phyloP scores from a whole-genome alignment of 2,888 invertebrate species.

The Tinea semifulvella region DNA sequence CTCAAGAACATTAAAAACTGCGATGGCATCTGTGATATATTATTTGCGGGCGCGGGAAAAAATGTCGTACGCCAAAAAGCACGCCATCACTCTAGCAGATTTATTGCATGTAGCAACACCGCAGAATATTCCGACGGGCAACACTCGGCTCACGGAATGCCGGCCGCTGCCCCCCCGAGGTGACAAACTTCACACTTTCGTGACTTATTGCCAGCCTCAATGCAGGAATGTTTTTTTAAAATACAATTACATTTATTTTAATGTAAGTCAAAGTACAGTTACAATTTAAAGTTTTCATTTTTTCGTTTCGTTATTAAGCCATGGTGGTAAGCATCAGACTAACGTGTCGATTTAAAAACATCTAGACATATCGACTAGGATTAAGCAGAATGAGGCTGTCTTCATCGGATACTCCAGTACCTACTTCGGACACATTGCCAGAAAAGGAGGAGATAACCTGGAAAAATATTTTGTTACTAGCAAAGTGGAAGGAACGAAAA shows the following conservation, averaged over 20 bases:
- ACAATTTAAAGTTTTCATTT: too few relatives aligned
- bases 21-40: conserved; percentile 42
- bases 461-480: too few relatives aligned
- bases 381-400: too few relatives aligned
- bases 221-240: conserved; percentile 5
- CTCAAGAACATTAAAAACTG: too few relatives aligned
- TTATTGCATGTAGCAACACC: conserved; percentile 53
- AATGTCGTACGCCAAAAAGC: conserved; percentile 60
- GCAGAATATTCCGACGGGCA: conserved; percentile 46
- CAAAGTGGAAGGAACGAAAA: too few relatives aligned
- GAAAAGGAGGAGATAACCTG: too few relatives aligned
- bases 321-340: too few relatives aligned
- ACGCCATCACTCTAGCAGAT: conserved; percentile 56
- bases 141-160: conserved; percentile 35
- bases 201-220: conserved; percentile 10
- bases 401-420: too few relatives aligned
- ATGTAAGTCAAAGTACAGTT: background rate
- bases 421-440: too few relatives aligned
- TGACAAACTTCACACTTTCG: conserved; percentile 58
- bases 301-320: too few relatives aligned
- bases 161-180: conserved; percentile 52
- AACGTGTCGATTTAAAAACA: too few relatives aligned
- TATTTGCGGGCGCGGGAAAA: conserved; percentile 61
- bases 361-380: too few relatives aligned
- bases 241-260: conserved; percentile 11